Evolutionary conservation across 2,113 vertebrate species (phyloP).

Genomic region (Hyaena hyaena): DNA sequence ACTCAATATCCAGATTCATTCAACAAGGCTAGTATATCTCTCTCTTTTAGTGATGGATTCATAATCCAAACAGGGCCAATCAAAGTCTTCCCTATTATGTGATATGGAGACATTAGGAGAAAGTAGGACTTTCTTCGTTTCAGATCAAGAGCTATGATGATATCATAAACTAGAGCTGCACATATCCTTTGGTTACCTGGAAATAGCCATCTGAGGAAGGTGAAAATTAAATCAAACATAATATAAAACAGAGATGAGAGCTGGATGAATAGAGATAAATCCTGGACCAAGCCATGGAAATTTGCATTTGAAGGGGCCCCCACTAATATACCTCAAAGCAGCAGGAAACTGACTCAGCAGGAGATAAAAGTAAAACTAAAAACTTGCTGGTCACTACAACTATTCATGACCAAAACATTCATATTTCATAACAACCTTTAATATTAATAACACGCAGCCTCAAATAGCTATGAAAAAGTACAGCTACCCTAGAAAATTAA

Average conservation of each 20-base stretch:
- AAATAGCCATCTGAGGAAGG: background rate
- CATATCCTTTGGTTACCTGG: background rate
- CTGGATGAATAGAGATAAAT: background rate
- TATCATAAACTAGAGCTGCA: background rate
- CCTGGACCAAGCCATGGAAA: background rate
- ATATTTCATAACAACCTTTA: background rate
- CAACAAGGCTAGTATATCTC: background rate
- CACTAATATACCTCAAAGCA: background rate
- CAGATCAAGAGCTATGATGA: background rate
- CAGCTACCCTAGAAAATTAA: background rate
- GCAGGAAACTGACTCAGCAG: background rate
- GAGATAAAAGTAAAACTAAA: background rate
- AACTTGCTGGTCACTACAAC: background rate
- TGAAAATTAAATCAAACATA: slow-evolving; percentile 21
- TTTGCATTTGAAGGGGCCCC: background rate
- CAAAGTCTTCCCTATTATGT: background rate
- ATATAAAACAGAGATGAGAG: background rate
- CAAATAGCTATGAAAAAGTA: background rate
- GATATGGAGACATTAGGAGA: background rate
- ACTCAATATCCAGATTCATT: background rate
- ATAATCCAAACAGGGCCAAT: background rate
- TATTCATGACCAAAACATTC: background rate
- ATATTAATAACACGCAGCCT: background rate
- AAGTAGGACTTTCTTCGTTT: background rate
- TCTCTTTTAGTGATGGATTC: background rate